phyloP scores from a whole-genome alignment of 2,797 vertebrate species.

The Myotis vivesi region DNA sequence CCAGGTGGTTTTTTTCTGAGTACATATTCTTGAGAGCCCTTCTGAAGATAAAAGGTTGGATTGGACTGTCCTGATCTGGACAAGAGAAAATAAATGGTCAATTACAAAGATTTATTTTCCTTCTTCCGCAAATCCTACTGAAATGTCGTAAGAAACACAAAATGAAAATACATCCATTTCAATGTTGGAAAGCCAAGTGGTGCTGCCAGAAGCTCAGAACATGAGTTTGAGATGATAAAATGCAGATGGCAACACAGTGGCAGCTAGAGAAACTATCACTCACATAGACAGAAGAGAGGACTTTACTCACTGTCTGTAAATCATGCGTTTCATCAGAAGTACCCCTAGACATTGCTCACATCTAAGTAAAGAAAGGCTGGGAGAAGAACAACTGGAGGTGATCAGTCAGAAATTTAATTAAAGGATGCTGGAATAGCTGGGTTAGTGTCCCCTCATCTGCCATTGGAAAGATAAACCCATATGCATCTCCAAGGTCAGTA shows the following conservation, averaged over 20 bases:
- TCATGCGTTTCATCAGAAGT: not conserved
- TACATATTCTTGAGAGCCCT: constrained; percentile 86
- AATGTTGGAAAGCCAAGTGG: not conserved
- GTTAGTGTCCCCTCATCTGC: not conserved
- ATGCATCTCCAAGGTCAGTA: not conserved
- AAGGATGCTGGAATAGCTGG: not conserved
- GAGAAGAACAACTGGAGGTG: not conserved
- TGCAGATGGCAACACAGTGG: not conserved
- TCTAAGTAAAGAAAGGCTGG: not conserved
- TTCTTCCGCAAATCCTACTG: not conserved
- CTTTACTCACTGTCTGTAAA: not conserved
- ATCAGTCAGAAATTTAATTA: not conserved
- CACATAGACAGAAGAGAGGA: not conserved
- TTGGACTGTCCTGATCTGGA: constrained; percentile 93
- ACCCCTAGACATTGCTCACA: not conserved
- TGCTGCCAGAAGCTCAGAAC: not conserved
- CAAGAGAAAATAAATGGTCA: constrained; percentile 26
- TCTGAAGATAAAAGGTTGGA: constrained; percentile 92
- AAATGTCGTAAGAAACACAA: constrained; percentile 32
- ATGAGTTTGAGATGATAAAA: not conserved
- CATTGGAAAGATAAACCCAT: not conserved
- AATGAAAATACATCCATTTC: constrained; percentile 29
- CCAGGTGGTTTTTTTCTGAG: constrained; percentile 95
- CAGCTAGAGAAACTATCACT: not conserved
- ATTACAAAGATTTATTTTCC: constrained; percentile 38